These are phyloP conservation scores for Diadegma fenestrale DNA, from an alignment of 2,888 invertebrate species.

Conservation along the genomic window DNA sequence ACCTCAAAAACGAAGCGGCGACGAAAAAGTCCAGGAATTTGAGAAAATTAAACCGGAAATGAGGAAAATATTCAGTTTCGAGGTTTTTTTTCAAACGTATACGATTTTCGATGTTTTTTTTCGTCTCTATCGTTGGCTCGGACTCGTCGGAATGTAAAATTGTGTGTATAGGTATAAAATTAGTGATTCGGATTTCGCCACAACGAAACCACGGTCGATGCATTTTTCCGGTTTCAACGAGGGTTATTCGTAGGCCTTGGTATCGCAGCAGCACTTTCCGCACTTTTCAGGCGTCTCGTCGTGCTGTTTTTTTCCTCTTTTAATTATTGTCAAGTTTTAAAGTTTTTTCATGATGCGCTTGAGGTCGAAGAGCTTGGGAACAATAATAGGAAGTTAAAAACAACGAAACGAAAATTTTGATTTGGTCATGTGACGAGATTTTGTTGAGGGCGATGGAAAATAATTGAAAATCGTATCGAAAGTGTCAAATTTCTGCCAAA, in stretches of 20 bases:
- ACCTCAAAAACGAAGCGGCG: too few species aligned
- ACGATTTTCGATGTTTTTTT: background rate
- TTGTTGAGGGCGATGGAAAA: background rate
- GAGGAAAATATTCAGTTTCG: background rate
- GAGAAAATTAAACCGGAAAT: background rate
- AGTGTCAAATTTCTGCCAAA: constrained; percentile 6
- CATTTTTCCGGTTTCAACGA: constrained; percentile 64
- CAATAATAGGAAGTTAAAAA: background rate
- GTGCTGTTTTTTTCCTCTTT: background rate
- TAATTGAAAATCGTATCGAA: constrained; percentile 23
- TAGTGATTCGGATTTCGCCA: constrained; percentile 29
- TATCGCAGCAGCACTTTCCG: constrained; percentile 31
- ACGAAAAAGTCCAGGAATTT: too few species aligned
- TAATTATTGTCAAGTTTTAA: too few species aligned
- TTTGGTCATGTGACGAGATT: background rate
- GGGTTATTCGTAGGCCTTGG: constrained; percentile 18
- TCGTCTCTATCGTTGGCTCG: background rate
- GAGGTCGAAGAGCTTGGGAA: background rate
- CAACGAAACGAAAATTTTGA: background rate
- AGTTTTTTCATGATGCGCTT: too few species aligned
- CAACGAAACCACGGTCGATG: constrained; percentile 51
- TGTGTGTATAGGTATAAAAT: background rate
- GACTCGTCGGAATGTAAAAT: background rate
- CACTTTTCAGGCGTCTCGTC: constrained; percentile 60
- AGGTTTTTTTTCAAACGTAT: background rate